Conservation (phyloP, 2,113 vertebrate genomes). For the Eretmochelys imbricata region DNA sequence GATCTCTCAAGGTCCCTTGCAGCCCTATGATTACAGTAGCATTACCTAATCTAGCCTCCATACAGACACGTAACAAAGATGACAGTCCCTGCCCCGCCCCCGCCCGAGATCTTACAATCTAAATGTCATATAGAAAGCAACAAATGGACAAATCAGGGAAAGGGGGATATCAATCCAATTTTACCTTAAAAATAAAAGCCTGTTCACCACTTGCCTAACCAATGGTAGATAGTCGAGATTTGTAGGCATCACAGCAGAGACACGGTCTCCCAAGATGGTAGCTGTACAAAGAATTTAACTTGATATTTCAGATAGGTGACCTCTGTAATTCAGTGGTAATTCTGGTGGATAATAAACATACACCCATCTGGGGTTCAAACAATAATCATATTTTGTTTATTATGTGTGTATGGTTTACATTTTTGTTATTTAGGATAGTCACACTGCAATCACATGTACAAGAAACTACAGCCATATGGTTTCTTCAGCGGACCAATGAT, state of each 20-base stretch:
- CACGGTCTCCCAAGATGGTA: not conserved
- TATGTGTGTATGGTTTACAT: not conserved
- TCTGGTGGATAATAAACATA: not conserved
- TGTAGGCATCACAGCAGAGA: not conserved
- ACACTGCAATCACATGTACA: not conserved
- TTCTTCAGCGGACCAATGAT: not conserved
- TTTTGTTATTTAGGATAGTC: not conserved
- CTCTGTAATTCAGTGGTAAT: not conserved
- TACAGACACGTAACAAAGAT: not conserved
- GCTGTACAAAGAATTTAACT: not conserved
- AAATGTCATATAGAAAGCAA: not conserved
- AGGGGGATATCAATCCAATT: not conserved
- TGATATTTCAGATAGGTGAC: not conserved
- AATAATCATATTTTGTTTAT: not conserved
- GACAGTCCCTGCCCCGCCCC: not conserved
- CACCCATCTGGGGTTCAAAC: not conserved
- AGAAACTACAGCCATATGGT: not conserved
- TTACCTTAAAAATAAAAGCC: slow-evolving; percentile 5
- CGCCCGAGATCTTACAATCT: not conserved
- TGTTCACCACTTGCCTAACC: slow-evolving; percentile 24
- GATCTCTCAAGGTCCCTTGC: not conserved
- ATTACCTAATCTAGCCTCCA: not conserved
- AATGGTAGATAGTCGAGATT: not conserved
- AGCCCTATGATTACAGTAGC: not conserved
- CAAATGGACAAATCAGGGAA: slow-evolving; percentile 19